Conservation (phyloP, 2,888 invertebrate genomes). For the Erebia aethiops region DNA sequence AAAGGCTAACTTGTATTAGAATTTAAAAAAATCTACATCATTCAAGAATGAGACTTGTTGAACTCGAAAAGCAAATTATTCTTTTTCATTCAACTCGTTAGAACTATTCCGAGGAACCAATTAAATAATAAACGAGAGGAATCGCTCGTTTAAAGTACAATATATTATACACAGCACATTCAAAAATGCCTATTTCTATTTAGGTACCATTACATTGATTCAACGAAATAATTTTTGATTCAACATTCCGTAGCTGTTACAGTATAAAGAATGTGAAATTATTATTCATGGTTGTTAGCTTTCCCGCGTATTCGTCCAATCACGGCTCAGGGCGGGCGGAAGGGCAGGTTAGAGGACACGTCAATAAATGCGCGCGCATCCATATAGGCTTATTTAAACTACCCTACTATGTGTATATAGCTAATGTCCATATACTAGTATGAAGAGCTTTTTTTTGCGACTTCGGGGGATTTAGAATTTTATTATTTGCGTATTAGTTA, state of each 20-base stretch:
- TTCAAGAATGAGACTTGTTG: no score
- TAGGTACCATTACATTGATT: not conserved
- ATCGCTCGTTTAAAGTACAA: no score
- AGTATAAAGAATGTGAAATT: slow-evolving; percentile 22
- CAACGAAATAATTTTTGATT: not conserved
- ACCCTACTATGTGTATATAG: slow-evolving; percentile 20
- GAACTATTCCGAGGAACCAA: no score
- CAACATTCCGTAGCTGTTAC: slow-evolving; percentile 5
- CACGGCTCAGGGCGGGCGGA: slow-evolving; percentile 46
- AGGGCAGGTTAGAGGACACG: slow-evolving; percentile 41
- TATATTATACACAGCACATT: no score
- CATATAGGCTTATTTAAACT: slow-evolving; percentile 36
- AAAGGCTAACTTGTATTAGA: no score
- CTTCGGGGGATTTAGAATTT: not conserved
- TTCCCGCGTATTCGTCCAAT: slow-evolving; percentile 44
- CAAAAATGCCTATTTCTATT: not conserved
- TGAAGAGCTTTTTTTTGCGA: not conserved
- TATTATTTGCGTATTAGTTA: no score
- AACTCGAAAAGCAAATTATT: no score
- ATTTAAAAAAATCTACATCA: no score
- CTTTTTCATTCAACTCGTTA: no score
- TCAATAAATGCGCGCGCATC: slow-evolving; percentile 48
- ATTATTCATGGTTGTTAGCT: slow-evolving; percentile 31
- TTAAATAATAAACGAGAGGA: no score
- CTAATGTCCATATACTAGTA: not conserved